Evolutionary conservation across 1,140 invertebrate species (phyloP).

Genomic region (Tetramorium alpestre): DNA sequence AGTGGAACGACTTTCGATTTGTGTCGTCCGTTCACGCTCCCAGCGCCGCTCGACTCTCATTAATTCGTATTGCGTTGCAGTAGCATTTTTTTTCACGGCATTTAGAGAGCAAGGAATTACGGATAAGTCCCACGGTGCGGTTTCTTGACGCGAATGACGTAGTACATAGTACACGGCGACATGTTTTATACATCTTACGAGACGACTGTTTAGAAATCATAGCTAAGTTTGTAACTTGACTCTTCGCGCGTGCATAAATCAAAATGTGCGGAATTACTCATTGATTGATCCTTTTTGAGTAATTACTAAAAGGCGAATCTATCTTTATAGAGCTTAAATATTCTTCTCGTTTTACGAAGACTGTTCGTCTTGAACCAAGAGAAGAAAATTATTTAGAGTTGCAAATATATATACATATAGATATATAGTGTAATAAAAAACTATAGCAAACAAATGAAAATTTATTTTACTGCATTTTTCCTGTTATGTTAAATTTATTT

Average conservation of each 20-base stretch:
- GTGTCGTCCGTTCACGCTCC: slow-evolving; percentile 51
- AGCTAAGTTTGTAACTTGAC: neutral
- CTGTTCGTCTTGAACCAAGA: neutral
- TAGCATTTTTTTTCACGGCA: slow-evolving; percentile 13
- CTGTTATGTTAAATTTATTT: neutral
- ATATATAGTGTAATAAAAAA: neutral
- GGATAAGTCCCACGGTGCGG: neutral
- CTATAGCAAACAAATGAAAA: neutral
- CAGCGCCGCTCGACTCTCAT: slow-evolving; percentile 19
- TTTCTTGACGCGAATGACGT: neutral
- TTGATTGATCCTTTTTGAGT: neutral
- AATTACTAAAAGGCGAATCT: neutral
- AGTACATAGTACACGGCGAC: neutral
- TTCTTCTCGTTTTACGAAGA: neutral
- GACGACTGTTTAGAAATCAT: neutral
- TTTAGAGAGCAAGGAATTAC: slow-evolving; percentile 25
- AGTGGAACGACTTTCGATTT: slow-evolving; percentile 65
- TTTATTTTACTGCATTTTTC: neutral
- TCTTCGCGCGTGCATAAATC: neutral
- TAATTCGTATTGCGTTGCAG: slow-evolving; percentile 46
- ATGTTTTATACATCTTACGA: neutral
- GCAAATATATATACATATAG: neutral
- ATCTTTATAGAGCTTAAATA: neutral
- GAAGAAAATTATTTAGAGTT: neutral
- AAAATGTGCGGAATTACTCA: neutral